Percentiles rank a stretch among this genome's conserved stretches.
Conservation (phyloP, 2,888 invertebrate species). For the Chymomyza caudatula region DNA sequence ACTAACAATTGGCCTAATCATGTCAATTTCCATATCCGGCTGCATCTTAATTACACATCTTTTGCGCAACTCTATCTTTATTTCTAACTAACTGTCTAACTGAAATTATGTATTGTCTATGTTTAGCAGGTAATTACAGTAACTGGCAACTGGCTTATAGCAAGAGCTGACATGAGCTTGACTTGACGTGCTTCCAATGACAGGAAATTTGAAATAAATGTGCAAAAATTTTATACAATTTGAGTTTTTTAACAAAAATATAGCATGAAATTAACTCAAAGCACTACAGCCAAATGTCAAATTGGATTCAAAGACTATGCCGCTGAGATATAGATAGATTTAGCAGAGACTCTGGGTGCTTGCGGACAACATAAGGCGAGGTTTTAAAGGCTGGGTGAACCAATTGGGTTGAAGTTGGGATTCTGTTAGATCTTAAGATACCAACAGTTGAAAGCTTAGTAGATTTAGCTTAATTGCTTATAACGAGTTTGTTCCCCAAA, state of each 20-base stretch:
- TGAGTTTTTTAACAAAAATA: constrained; percentile 29
- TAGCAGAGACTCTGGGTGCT: no score
- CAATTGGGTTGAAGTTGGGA: neutral
- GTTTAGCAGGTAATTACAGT: constrained; percentile 54
- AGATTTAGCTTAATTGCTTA: neutral
- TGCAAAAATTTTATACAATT: constrained; percentile 33
- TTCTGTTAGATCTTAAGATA: neutral
- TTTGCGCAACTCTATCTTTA: constrained; percentile 12
- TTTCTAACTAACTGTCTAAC: neutral
- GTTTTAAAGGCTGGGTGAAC: neutral
- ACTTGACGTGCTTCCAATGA: constrained; percentile 15
- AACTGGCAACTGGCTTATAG: constrained; percentile 53
- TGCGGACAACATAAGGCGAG: neutral
- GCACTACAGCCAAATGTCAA: constrained; percentile 55
- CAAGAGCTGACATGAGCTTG: constrained; percentile 23
- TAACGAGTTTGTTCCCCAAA: neutral
- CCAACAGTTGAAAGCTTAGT: neutral
- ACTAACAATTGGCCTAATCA: constrained; percentile 30
- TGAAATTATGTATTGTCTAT: constrained; percentile 51
- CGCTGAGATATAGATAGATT: neutral
- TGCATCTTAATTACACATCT: constrained; percentile 45
- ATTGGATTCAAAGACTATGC: constrained; percentile 36
- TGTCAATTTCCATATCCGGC: constrained; percentile 58
- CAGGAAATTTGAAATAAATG: constrained; percentile 10
- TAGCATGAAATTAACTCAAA: constrained; percentile 43